Base-by-base conservation (phyloP, 2,113 vertebrate genomes). In the Gadus macrocephalus region DNA sequence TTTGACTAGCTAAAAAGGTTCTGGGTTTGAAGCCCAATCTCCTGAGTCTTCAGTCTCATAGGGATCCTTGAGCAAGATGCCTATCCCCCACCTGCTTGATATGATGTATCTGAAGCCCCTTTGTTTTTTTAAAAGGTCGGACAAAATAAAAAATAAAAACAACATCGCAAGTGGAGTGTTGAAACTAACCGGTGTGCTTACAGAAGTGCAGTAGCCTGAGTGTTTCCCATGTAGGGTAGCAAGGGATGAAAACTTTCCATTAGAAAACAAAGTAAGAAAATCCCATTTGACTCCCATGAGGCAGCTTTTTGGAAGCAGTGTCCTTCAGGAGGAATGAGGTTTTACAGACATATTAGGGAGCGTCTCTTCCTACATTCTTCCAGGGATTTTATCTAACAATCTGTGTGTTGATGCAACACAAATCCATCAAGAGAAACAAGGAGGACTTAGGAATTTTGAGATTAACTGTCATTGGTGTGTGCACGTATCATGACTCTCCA, bases 291-390 rank as follows among this genome's bases (percentile, higher is more conserved):
- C 53, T 60, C 60, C 4, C 64, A 66, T 49, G 59, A 25, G 70
- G 64, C 59, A 68, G 62, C 27, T 81, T 84, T 84, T 76, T 71
- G 38, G 49, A 25, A 78, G 69, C 35, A 20, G 62, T 78, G 70
- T 75, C 76, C 65, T 74, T 25, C 15, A 62, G 75, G 66, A 69
- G 71, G 35, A 35, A 35, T 35, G 31, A 62, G 56, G 53, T 25
- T 70, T 83, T 73, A 12, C 49, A 56, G 64, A 62, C 74, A 70
- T 67, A 74, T 71, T 28, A 67, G 64, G 72, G 77, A 38, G 76
- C 67, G 78, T 74, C 61, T 64, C 14, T 38, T 78, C 77, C 67
- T 74, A 68, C 58, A 35, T 28, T 25, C 58, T 38, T 42, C 11
- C 42, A 42, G 66, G 14, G 62, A 66, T 19, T 64, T 8, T 59